Conservation (phyloP, 2,797 vertebrate genomes). For the Gouania willdenowi region DNA sequence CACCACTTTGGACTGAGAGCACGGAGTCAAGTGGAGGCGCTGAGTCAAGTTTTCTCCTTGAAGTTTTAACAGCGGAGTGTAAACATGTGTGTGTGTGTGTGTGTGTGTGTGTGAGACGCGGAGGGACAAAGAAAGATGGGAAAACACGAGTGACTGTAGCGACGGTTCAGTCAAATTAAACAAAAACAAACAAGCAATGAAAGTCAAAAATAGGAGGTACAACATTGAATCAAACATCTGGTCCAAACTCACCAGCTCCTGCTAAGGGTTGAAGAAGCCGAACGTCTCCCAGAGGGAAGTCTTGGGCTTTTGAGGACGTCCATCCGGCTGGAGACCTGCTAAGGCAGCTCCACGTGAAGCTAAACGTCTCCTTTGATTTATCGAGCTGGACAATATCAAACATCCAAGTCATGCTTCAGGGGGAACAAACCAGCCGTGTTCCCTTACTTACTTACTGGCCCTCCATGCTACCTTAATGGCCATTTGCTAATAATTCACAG, state of each 20-base stretch:
- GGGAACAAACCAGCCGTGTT: conserved; percentile 5
- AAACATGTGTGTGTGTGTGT: background rate
- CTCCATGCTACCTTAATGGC: conserved; percentile 49
- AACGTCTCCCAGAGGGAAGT: too few species aligned
- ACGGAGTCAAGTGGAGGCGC: background rate
- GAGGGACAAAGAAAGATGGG: too few species aligned
- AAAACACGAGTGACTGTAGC: too few species aligned
- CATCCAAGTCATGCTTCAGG: background rate
- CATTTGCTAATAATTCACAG: conserved; percentile 63
- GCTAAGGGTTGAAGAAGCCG: too few species aligned
- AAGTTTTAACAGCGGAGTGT: background rate
- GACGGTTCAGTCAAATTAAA: too few species aligned
- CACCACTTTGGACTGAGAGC: conserved; percentile 22
- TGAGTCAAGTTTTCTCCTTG: conserved; percentile 3
- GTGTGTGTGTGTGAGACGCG: too few species aligned
- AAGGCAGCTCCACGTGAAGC: conserved; percentile 3
- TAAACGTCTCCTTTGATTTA: conserved; percentile 11
- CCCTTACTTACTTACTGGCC: background rate
- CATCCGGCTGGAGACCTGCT: conserved; percentile 24
- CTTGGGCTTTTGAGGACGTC: too few species aligned
- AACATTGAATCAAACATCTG: conserved; percentile 31
- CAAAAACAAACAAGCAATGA: too few species aligned
- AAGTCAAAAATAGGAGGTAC: conserved; percentile 37
- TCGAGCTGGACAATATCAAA: background rate
- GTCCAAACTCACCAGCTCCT: conserved; percentile 33